Percentiles rank a stretch among this genome's conserved stretches.
These are phyloP conservation scores for Microtus ochrogaster DNA, from an alignment of 2,113 vertebrate species.

Conservation along the genomic window DNA sequence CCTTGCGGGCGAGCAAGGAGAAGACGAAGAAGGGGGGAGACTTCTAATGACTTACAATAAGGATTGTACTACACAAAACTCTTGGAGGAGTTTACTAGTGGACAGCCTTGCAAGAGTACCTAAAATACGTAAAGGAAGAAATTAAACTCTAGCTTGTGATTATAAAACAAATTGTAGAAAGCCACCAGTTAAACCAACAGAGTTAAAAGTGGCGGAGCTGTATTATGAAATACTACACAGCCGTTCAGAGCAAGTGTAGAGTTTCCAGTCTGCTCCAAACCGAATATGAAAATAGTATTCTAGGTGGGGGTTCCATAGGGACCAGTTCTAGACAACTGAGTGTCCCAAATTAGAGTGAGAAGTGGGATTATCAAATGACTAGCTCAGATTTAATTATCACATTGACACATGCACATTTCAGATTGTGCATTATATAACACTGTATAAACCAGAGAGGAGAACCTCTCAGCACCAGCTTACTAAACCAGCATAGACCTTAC, in stretches of 20 bases:
- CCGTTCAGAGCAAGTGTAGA: neutral
- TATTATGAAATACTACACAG: neutral
- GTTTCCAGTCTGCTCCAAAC: neutral
- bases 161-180: slow-evolving; percentile 31
- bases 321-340: neutral
- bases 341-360: neutral
- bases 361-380: slow-evolving; percentile 18
- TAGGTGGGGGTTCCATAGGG: neutral
- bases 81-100: neutral
- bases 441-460: neutral
- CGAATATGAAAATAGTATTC: neutral
- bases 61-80: neutral
- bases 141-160: slow-evolving; percentile 8
- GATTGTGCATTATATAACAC: neutral
- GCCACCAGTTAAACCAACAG: neutral
- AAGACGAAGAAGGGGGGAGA: slow-evolving; percentile 6
- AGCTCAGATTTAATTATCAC: neutral
- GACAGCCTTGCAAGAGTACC: neutral
- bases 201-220: neutral
- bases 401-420: slow-evolving; percentile 29
- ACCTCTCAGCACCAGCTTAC: neutral
- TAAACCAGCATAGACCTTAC: neutral
- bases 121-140: slow-evolving; percentile 7
- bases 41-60: neutral
- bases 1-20: neutral